A percentile compares a stretch with the other conserved stretches of the same genome.
These are phyloP conservation scores for Gulo gulo DNA, from an alignment of 2,113 vertebrate genomes.

Conservation along the genomic window DNA sequence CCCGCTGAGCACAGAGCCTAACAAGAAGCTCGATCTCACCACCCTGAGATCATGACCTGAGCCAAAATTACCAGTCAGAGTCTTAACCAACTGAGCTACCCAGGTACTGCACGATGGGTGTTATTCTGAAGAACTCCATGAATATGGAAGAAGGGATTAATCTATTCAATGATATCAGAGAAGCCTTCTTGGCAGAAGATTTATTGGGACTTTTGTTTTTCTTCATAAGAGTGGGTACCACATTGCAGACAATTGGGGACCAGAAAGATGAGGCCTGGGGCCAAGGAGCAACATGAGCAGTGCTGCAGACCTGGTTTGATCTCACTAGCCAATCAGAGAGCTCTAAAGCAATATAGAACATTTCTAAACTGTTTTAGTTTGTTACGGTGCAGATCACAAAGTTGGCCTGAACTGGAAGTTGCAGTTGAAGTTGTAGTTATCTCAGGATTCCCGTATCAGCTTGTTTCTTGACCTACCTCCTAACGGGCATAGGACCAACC, in stretches of 20 bases:
- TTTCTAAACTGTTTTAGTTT: background rate
- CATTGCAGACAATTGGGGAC: background rate
- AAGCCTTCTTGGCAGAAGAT: background rate
- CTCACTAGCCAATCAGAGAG: background rate
- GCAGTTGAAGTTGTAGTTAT: background rate
- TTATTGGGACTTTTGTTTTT: background rate
- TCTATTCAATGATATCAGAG: background rate
- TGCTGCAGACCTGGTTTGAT: background rate
- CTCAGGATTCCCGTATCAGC: background rate
- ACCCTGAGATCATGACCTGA: background rate
- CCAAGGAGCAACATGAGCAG: background rate
- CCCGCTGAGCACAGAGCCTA: background rate
- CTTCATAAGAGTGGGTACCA: background rate
- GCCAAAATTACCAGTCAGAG: background rate
- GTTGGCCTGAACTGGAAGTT: background rate
- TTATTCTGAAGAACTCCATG: background rate
- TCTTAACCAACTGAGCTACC: background rate
- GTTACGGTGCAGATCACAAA: background rate
- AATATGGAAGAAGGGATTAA: background rate
- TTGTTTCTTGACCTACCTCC: background rate
- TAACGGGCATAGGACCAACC: background rate
- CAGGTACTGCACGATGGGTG: background rate
- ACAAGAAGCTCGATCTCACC: background rate
- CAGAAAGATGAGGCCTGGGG: background rate
- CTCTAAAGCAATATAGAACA: background rate